Evolutionary conservation across 2,888 invertebrate species (phyloP).

Genomic region (Tupiocoris notatus): DNA sequence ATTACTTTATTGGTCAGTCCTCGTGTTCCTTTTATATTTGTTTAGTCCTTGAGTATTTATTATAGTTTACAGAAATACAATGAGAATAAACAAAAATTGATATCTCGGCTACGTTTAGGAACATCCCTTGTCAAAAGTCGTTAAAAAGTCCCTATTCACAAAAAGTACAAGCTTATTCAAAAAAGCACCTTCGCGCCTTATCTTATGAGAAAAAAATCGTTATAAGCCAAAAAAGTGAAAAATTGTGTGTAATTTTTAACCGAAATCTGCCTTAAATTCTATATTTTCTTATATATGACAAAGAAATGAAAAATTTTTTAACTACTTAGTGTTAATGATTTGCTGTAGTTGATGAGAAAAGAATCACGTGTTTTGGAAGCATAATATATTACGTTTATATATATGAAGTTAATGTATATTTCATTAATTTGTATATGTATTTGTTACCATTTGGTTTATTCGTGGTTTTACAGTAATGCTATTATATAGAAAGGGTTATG

Average conservation of each 20-base stretch:
- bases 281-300: constrained; percentile 60
- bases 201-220: constrained; percentile 60
- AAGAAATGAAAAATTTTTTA: constrained; percentile 53
- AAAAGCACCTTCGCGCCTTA: constrained; percentile 71
- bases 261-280: constrained; percentile 69
- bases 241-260: constrained; percentile 61
- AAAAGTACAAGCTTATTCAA: constrained; percentile 69
- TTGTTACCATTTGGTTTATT: constrained; percentile 48
- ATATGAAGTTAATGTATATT: constrained; percentile 49
- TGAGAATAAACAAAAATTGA: constrained; percentile 48
- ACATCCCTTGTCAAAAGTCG: constrained; percentile 58
- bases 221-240: constrained; percentile 53
- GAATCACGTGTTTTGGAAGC: constrained; percentile 50
- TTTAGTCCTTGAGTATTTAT: constrained; percentile 45
- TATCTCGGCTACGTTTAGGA: constrained; percentile 58
- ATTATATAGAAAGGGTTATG: constrained; percentile 47
- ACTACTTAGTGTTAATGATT: constrained; percentile 50
- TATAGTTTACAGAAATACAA: constrained; percentile 57
- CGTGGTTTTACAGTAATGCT: constrained; percentile 49
- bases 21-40: constrained; percentile 41
- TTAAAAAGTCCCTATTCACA: constrained; percentile 50
- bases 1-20: constrained; percentile 42
- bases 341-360: constrained; percentile 49
- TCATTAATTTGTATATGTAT: constrained; percentile 49
- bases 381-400: constrained; percentile 49